These are phyloP conservation scores for Diarsia dahlii DNA, from an alignment of 2,888 invertebrate genomes.

Conservation along the genomic window DNA sequence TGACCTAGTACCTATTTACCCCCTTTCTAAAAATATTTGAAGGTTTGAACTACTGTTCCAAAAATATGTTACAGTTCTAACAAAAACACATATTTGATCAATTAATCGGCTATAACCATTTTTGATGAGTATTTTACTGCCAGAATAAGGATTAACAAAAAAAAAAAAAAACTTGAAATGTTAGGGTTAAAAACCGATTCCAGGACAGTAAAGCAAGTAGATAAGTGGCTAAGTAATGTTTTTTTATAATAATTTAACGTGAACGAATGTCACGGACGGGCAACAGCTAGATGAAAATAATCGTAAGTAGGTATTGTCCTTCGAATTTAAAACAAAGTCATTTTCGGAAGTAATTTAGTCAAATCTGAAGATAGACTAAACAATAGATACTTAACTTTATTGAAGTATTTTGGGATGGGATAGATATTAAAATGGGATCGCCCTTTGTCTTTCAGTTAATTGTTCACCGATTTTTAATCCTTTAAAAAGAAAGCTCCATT, in stretches of 20 bases:
- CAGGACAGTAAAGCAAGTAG: too few species aligned
- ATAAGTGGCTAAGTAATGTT: too few species aligned
- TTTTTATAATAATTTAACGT: too few species aligned
- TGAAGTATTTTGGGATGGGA: conserved; percentile 19
- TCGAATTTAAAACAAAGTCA: not conserved
- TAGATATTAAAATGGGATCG: not conserved
- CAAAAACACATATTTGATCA: too few species aligned
- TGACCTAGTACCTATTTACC: not conserved
- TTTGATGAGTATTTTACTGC: too few species aligned
- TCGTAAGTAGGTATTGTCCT: not conserved
- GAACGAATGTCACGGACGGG: too few species aligned
- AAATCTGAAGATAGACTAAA: conserved; percentile 9
- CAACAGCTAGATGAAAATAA: not conserved
- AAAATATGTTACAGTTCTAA: too few species aligned
- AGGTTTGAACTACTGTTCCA: too few species aligned
- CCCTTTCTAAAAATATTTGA: not conserved
- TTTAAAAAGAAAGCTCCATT: not conserved
- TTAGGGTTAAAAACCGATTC: too few species aligned
- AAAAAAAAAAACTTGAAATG: too few species aligned
- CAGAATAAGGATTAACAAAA: too few species aligned
- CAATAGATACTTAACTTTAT: conserved; percentile 24
- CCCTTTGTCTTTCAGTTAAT: conserved; percentile 15
- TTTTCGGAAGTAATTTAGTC: not conserved
- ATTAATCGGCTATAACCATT: too few species aligned
- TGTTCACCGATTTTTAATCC: conserved; percentile 2